Base-by-base conservation (phyloP, 2,113 vertebrate genomes). In the Plecotus auritus region DNA sequence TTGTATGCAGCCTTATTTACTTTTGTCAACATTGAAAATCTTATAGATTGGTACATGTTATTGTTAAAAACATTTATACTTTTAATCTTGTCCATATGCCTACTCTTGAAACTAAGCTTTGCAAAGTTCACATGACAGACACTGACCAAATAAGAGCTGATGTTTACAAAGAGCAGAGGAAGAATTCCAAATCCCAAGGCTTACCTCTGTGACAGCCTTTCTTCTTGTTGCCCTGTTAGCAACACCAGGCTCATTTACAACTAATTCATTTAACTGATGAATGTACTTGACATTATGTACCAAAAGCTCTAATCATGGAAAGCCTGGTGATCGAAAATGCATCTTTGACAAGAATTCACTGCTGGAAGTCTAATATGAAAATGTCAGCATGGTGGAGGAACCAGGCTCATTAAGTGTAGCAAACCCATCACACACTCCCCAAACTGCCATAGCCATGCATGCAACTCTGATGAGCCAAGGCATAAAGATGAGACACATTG, bases 301-400 rank as follows among this genome's bases (percentile, higher is more conserved):
- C 0, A 87, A 98, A 98, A 97, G 47, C 84, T 96, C 92, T 97
- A 96, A 97, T 97, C 88, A 95, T 84, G 74, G 90, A 97, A 98
- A 97, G 91, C 84, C 32, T 88, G 35, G 96, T 96, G 98, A 98
- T 98, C 96, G 97, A 95, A 98, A 98, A 86, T 86, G 54, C 88
- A 96, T 96, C 73, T 95, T 89, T 97, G 91, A 98, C 94, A 98
- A 97, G 96, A 97, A 94, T 97, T 98, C 97, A 97, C 98, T 95
- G 97, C 90, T 97, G 96, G 98, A 98, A 98, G 94, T 94, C 97
- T 97, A 92, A 96, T 96, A 97, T 97, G 94, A 97, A 98, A 98
- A 98, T 97, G 96, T 96, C 97, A 98, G 97, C 95, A 97, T 88
- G 11, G 59, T 78, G 82, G 82, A 96, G 69, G 10, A 96, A 78